Evolutionary conservation across 2,797 vertebrate species (phyloP), one percentile per base, ranked within the genome.

Genomic region (Notolepis coatsorum): DNA sequence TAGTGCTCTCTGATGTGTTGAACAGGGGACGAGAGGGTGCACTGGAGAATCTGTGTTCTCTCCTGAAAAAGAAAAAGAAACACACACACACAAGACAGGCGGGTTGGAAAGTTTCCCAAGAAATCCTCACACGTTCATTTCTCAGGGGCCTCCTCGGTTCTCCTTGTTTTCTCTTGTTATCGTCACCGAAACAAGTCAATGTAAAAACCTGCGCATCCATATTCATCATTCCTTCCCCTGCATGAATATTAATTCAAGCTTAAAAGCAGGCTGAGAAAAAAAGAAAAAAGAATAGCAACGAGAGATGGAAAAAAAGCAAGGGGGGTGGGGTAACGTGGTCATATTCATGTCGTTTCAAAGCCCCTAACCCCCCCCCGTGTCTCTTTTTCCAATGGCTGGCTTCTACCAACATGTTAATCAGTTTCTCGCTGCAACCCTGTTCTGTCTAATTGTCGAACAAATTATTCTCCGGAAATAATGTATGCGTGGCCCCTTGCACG

Each of bases 361-460:
- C 81, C 73, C n/a, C n/a, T n/a, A n/a, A n/a, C n/a, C n/a, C n/a
- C n/a, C n/a, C n/a, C 77, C 58, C 45, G 73, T 82, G 84, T 84
- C 78, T 84, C 72, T 79, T 52, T 7, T 76, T 84, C 67, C 79
- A 81, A 79, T 85, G 84, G 77, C 72, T 71, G 65, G 63, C 77
- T 81, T 87, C 85, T 84, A 80, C 77, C 77, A 73, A 84, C 86
- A 89, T 90, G 88, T 80, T 89, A 90, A 90, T 90, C 85, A 89
- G 84, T 62, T 62, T 73, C 76, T 78, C 66, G 33, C 83, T 73
- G 72, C 59, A n/a, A 75, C 61, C 77, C 83, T 88, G 85, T 88
- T 84, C 74, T 68, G 68, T 68, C 83, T 90, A 89, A 90, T 86
- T 90, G 89, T 87, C 73, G 74, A n/a, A 90, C 85, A 91, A 87